Conservation (phyloP, 2,888 invertebrate species). For the Patella depressa region DNA sequence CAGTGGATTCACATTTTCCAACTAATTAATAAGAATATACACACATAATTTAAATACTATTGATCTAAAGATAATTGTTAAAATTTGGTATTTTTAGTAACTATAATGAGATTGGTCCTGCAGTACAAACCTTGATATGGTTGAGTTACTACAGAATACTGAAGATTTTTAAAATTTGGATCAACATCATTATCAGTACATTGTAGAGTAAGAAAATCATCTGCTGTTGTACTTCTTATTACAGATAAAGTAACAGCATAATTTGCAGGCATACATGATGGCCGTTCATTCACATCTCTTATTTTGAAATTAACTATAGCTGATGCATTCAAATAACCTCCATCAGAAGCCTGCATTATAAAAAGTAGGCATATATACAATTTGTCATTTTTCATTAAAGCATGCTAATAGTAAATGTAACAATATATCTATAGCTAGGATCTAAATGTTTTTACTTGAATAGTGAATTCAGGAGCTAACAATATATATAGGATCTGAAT, state of each 20-base stretch:
- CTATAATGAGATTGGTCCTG: too few species aligned
- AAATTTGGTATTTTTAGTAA: too few species aligned
- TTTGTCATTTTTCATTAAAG: background rate
- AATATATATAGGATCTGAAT: too few species aligned
- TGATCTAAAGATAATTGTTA: too few species aligned
- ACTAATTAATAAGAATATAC: too few species aligned
- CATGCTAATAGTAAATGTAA: background rate
- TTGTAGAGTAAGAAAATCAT: background rate
- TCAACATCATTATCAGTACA: constrained; percentile 16
- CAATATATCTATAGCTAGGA: too few species aligned
- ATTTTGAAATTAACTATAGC: background rate
- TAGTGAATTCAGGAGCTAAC: background rate
- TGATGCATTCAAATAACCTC: background rate
- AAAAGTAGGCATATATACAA: background rate
- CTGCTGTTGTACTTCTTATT: background rate
- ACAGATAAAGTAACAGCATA: background rate
- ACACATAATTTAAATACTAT: too few species aligned
- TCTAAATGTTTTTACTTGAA: background rate
- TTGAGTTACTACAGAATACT: background rate
- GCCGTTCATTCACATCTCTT: constrained; percentile 18
- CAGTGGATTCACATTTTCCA: too few species aligned
- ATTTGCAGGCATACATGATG: background rate
- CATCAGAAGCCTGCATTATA: constrained; percentile 2
- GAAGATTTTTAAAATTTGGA: background rate
- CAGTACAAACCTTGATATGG: background rate